Evolutionary conservation across 1,140 invertebrate genomes (phyloP).

Genomic region (Stegodyphus mimosarum): DNA sequence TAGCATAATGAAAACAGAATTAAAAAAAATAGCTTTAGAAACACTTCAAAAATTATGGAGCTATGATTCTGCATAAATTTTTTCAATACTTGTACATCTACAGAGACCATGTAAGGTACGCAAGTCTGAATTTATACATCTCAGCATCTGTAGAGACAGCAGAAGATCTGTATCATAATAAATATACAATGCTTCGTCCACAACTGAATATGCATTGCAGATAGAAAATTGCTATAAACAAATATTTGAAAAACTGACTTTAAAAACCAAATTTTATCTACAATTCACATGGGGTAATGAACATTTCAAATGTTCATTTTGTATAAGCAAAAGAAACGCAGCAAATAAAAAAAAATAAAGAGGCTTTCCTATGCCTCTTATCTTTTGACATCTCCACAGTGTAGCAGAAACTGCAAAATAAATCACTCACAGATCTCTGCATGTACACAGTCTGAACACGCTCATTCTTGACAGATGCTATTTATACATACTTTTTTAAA

Average conservation of each 20-base stretch:
- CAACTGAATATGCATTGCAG: background rate
- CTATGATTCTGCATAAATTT: too few species aligned
- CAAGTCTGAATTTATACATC: background rate
- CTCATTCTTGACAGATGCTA: too few species aligned
- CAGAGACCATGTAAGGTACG: background rate
- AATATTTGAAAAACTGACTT: background rate
- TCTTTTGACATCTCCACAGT: too few species aligned
- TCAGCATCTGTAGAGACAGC: background rate
- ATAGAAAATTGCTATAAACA: conserved; percentile 2
- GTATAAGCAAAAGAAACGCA: background rate
- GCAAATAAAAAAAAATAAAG: background rate
- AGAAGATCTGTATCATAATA: background rate
- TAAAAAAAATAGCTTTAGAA: too few species aligned
- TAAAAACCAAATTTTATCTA: conserved; percentile 11
- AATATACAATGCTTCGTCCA: background rate
- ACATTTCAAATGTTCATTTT: background rate
- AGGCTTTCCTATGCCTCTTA: too few species aligned
- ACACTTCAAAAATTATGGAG: too few species aligned
- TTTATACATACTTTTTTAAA: too few species aligned
- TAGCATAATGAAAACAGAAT: too few species aligned
- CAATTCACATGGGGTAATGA: background rate
- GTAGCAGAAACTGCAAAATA: too few species aligned
- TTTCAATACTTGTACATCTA: too few species aligned
- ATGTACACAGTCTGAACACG: too few species aligned
- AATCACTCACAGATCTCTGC: too few species aligned